These are phyloP conservation scores for Melanerpes aurifrons DNA, from an alignment of 2,113 vertebrate species.

Conservation along the genomic window DNA sequence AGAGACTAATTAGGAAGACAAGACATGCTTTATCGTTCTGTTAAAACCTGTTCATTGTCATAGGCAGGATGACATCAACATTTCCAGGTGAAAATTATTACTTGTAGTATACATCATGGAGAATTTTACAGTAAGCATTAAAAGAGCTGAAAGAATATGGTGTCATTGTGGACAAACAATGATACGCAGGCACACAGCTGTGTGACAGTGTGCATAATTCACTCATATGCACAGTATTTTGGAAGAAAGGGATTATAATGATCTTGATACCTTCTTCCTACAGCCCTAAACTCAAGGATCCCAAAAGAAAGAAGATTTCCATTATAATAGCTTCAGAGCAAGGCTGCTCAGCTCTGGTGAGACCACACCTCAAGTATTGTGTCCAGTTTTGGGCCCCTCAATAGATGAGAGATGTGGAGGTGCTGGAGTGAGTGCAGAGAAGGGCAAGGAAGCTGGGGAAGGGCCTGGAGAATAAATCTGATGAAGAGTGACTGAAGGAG, in stretches of 20 bases:
- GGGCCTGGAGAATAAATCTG: too few species aligned
- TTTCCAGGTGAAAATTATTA: slow-evolving; percentile 19
- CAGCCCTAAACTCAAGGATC: neutral
- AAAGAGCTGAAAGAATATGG: neutral
- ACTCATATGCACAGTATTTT: neutral
- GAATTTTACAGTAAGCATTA: slow-evolving; percentile 2
- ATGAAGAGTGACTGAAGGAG: too few species aligned
- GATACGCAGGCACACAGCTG: neutral
- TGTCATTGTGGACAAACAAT: neutral
- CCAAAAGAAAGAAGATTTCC: neutral
- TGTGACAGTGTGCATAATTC: neutral
- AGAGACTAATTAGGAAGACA: slow-evolving; percentile 36
- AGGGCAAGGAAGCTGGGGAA: too few species aligned
- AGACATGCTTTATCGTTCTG: neutral
- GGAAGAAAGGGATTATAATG: neutral
- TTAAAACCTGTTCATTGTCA: slow-evolving; percentile 33
- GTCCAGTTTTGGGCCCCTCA: too few species aligned
- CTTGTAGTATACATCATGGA: neutral
- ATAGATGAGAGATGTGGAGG: too few species aligned
- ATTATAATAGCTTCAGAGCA: neutral
- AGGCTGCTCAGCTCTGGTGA: neutral
- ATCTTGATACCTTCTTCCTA: neutral
- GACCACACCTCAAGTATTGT: too few species aligned
- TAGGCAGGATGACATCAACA: neutral
- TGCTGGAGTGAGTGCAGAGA: too few species aligned